A percentile compares a stretch with the other conserved stretches of the same genome.
Conservation (phyloP, 2,113 vertebrate genomes). For the Nycticebus coucang region DNA sequence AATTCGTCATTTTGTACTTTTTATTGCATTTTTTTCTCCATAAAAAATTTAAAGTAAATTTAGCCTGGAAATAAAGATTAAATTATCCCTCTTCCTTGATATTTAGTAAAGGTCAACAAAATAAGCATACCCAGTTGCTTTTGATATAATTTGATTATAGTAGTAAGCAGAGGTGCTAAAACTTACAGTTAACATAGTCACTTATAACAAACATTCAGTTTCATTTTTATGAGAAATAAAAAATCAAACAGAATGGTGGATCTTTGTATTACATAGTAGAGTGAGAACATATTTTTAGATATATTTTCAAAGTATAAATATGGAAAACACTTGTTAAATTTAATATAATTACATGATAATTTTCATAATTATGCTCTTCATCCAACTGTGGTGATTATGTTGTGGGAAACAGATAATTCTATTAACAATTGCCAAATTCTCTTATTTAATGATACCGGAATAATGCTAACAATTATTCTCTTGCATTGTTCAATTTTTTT, state of each 20-base stretch:
- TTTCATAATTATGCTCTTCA: constrained; percentile 13
- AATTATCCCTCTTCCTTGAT: background rate
- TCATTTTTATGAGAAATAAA: background rate
- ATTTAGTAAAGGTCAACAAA: background rate
- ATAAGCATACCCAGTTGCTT: background rate
- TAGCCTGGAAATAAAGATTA: background rate
- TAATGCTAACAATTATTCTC: background rate
- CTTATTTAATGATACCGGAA: constrained; percentile 34
- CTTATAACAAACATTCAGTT: background rate
- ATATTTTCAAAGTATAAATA: constrained; percentile 12
- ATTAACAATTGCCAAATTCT: background rate
- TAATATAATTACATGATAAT: background rate
- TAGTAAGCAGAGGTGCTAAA: background rate
- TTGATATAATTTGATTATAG: background rate
- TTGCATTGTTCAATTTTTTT: background rate
- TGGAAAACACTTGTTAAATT: constrained; percentile 29
- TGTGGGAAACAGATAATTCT: background rate
- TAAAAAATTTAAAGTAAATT: background rate
- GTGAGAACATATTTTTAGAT: background rate
- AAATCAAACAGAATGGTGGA: background rate
- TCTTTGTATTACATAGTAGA: background rate
- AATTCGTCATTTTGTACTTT: background rate
- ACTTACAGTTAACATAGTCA: background rate
- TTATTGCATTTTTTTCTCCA: background rate
- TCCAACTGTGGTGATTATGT: background rate